Evolutionary conservation across 2,888 invertebrate species (phyloP), one percentile per base, ranked within the genome.

Genomic region (Nephrocerus scutellatus): DNA sequence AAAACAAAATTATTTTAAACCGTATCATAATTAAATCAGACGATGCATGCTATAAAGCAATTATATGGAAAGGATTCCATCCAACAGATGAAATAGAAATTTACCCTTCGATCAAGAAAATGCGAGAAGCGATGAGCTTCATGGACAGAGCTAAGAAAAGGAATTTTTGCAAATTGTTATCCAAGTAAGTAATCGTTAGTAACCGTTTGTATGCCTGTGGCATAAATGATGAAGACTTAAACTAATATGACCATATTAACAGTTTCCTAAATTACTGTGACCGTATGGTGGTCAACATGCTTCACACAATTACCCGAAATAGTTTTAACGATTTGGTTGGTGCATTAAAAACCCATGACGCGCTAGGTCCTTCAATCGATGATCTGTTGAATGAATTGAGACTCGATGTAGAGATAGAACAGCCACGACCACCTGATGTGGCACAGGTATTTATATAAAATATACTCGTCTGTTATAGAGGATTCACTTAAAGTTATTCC

Each of bases 131-230:
- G 49, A 84, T 87, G 77, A 84, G 86, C 4, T 91, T 88, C 59
- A 87, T 87, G 32, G 86, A 90, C 56, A 87, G 89, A 56, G 85
- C 86, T 0, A 81, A 80, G 53, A 91, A 91, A 58, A 75, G 85
- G 46, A 78, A 81, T 50, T 84, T 84, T 59, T 90, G 89, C 58
- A 77, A 78, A 57, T 72, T 86, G 44, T 71, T 91, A 3, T 79
- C 86, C 23, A 76, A 84, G 89, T 89, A 71, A 62, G 50, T 30
- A 19, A 9, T 10, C 12, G 8, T 8, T 28, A 7, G 6, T 8
- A 7, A 8, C n/a, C 6, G 8, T 8, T 14, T 28, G 28, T 12
- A 8, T 12, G n/a, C n/a, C 7, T 28, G 7, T 10, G 6, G 8
- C 12, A 14, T 12, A 18, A n/a, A 20, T 12, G 18, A 7, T 25